Evolutionary conservation across 2,113 vertebrate genomes (phyloP).

Genomic region (Hoplias malabaricus): DNA sequence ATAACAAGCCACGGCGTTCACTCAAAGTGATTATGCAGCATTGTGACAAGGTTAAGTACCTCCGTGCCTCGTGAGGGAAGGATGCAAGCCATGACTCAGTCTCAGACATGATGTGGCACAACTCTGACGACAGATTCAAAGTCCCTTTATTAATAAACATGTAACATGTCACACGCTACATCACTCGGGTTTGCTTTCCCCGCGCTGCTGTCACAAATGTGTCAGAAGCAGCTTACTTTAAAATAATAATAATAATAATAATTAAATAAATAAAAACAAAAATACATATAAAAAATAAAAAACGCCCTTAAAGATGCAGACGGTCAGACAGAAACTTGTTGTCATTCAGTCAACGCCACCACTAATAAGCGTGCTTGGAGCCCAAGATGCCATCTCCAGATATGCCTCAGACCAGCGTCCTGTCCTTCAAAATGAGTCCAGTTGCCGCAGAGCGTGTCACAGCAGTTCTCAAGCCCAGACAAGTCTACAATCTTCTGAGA

Average conservation of each 20-base stretch:
- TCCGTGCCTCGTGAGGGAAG: conserved; percentile 2
- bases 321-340: conserved; percentile 36
- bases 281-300: too few species aligned
- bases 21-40: conserved; percentile 24
- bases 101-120: conserved; percentile 21
- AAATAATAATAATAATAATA: too few species aligned
- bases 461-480: conserved; percentile 14
- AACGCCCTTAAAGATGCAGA: conserved; percentile 1
- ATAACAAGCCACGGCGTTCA: conserved; percentile 15
- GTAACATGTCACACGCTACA: conserved; percentile 17
- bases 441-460: conserved; percentile 25
- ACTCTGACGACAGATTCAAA: background rate
- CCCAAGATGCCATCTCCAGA: conserved; percentile 26
- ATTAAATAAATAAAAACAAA: too few species aligned
- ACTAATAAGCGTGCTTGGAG: conserved; percentile 23
- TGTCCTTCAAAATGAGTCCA: conserved; percentile 40
- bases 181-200: background rate
- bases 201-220: conserved; percentile 10
- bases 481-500: conserved; percentile 4
- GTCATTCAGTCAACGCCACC: conserved; percentile 36
- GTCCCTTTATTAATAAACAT: conserved; percentile 29
- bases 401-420: conserved; percentile 26
- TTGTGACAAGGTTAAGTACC: conserved; percentile 37
- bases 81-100: conserved; percentile 23
- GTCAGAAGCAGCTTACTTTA: conserved; percentile 15